Evolutionary conservation across 2,113 vertebrate genomes (phyloP).

Genomic region (Pipra filicauda): DNA sequence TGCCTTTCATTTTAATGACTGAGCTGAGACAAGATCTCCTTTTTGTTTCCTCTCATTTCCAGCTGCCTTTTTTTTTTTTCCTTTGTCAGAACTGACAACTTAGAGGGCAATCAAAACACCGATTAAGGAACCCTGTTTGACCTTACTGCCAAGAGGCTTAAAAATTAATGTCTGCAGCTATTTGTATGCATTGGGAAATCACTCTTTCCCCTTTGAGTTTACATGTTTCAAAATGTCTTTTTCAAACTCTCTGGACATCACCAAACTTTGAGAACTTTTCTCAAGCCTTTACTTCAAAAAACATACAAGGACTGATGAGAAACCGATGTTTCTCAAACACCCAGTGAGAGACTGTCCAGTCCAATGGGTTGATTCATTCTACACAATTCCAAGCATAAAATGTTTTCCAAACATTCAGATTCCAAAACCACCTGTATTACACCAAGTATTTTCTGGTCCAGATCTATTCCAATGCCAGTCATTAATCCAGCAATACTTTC

Average conservation of each 20-base stretch:
- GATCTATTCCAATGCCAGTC: not conserved
- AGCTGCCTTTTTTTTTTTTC: not conserved
- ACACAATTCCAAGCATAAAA: conserved; percentile 28
- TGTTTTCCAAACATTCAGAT: not conserved
- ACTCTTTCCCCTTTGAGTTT: not conserved
- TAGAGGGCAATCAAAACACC: not conserved
- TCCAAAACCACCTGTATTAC: not conserved
- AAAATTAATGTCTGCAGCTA: not conserved
- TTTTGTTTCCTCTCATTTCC: conserved; percentile 1
- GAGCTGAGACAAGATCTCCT: not conserved
- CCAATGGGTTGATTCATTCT: not conserved
- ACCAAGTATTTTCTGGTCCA: not conserved
- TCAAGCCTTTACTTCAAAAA: not conserved
- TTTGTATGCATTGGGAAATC: conserved; percentile 10
- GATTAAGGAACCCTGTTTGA: not conserved
- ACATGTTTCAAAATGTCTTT: not conserved
- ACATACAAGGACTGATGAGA: not conserved
- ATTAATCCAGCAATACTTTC: conserved; percentile 14
- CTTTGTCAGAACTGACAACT: not conserved
- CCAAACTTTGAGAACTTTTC: not conserved
- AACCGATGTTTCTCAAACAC: not conserved
- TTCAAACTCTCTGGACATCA: not conserved
- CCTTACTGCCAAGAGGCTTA: not conserved
- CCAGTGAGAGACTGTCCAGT: not conserved
- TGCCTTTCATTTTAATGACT: conserved; percentile 16